These are phyloP conservation scores for Macrobrachium nipponense DNA, from an alignment of 1,140 invertebrate species.

Conservation along the genomic window DNA sequence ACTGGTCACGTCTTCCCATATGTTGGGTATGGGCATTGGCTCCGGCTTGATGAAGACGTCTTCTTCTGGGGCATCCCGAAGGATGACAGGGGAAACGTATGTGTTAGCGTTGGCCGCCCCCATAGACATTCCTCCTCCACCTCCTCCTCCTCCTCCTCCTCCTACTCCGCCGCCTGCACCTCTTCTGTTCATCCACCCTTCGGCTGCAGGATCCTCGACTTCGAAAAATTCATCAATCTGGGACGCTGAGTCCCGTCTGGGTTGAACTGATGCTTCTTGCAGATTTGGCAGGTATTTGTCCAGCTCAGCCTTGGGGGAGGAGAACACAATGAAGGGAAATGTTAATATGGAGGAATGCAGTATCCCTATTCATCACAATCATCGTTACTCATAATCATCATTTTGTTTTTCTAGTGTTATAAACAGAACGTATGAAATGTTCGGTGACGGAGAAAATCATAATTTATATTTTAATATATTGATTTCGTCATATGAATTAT, in stretches of 20 bases:
- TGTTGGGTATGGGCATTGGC: constrained; percentile 67
- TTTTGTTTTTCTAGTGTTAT: too few species aligned
- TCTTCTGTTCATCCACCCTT: constrained; percentile 13
- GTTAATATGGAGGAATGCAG: too few species aligned
- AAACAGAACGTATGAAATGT: too few species aligned
- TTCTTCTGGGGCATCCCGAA: constrained; percentile 30
- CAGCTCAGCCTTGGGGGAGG: constrained; percentile 42
- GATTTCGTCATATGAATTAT: too few species aligned
- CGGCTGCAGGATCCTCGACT: constrained; percentile 54
- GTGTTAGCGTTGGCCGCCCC: constrained; percentile 19
- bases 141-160: too few species aligned
- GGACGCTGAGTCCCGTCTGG: constrained; percentile 74
- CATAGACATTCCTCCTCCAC: too few species aligned
- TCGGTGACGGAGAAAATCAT: too few species aligned
- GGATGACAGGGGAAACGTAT: constrained; percentile 39
- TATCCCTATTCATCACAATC: too few species aligned
- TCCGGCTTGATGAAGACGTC: constrained; percentile 57
- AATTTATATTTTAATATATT: too few species aligned
- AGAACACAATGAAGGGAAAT: background rate
- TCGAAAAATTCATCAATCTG: constrained; percentile 80
- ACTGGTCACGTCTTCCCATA: constrained; percentile 90
- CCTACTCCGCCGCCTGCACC: too few species aligned
- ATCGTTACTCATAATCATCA: too few species aligned
- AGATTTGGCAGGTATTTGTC: constrained; percentile 46
- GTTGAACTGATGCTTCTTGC: constrained; percentile 65